These are phyloP conservation scores for Lasioglossum malachurum DNA, from an alignment of 2,888 invertebrate species.

Conservation along the genomic window DNA sequence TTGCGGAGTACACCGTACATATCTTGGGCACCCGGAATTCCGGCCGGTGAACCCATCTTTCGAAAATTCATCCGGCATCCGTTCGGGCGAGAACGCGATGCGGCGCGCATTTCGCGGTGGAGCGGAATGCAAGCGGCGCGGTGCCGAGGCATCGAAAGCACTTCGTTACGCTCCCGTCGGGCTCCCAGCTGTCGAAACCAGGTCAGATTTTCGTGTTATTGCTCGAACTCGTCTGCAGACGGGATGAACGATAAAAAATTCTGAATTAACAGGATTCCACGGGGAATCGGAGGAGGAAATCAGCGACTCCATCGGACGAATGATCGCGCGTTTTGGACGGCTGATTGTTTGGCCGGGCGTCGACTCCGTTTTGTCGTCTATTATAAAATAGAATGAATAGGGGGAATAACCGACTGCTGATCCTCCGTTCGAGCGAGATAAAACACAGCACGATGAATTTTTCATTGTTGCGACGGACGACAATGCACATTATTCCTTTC, in stretches of 20 bases:
- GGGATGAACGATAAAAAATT: neutral
- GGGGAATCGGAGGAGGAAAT: neutral
- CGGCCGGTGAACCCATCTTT: neutral
- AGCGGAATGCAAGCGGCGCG: conserved; percentile 27
- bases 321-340: conserved; percentile 15
- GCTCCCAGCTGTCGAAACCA: neutral
- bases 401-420: conserved; percentile 27
- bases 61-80: conserved; percentile 41
- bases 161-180: conserved; percentile 31
- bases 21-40: neutral
- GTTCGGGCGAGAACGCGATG: conserved; percentile 13
- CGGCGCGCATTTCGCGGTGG: conserved; percentile 15
- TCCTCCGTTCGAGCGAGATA: conserved; percentile 51
- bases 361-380: conserved; percentile 19
- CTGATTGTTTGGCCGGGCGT: conserved; percentile 25
- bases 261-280: neutral
- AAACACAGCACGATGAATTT: conserved; percentile 55
- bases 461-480: conserved; percentile 50
- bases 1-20: neutral
- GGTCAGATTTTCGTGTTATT: conserved; percentile 3
- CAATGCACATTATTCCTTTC: conserved; percentile 61
- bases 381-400: conserved; percentile 35
- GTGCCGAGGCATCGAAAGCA: conserved; percentile 35
- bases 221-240: neutral
- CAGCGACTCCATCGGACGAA: neutral